Evolutionary conservation across 2,797 vertebrate genomes (phyloP), one percentile per base, ranked within the genome.

Genomic region (Lacerta viridis): DNA sequence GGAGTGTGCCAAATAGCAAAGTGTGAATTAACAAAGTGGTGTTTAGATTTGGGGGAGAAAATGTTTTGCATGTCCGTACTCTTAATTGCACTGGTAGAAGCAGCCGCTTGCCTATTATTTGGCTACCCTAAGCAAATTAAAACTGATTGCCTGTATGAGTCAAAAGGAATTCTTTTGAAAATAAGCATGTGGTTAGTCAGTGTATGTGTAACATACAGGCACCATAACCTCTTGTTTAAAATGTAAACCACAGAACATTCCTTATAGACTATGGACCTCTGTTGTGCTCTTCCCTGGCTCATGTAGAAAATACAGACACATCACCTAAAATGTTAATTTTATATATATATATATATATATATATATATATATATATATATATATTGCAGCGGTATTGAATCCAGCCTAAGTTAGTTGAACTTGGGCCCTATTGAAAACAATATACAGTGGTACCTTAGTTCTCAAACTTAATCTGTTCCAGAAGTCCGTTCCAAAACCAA

Each of bases 141-240:
- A 87, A 61, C 29, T 20, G 59, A 79, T 80, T 88, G 50, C 84
- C 90, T 86, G 87, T 89, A 69, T 78, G 92, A 64, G 68, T 33
- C 85, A 29, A 82, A 86, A 0, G 85, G 39, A 92, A 93, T 92
- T 93, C 74, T 90, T 92, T 78, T 3, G 91, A 43, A 92, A 92
- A 86, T 74, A 82, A 81, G 43, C 69, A 64, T 80, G 84, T 59
- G 87, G 76, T 74, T 86, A 68, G 87, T 29, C 90, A 76, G 80
- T 93, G 20, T 83, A 9, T 90, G 90, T 94, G 90, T 46, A 89
- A 9, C 76, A 5, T 75, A 43, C 59, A 87, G 59, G 92, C 86
- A 75, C 88, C 18, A 43, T 72, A 29, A 80, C 11, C n/a, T 27
- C 25, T 59, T 29, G 55, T 74, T 87, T 87, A 46, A 74, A 81